Evolutionary conservation across 1,140 invertebrate species (phyloP).

Genomic region (Halictus rubicundus): DNA sequence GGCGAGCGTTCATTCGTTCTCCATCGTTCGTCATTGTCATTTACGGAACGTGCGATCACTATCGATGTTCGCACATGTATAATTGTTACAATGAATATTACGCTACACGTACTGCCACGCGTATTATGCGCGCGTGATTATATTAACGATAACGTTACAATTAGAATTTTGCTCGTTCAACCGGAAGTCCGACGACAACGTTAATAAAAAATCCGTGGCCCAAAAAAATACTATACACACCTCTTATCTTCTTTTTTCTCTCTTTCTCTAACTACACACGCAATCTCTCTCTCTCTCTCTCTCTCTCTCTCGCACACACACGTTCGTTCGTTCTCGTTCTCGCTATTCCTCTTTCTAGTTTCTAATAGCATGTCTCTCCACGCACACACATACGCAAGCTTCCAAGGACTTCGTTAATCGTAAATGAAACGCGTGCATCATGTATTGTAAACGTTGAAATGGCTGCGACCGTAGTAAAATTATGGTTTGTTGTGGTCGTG

Average conservation of each 20-base stretch:
- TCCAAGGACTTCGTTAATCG: conserved; percentile 22
- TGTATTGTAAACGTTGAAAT: conserved; percentile 19
- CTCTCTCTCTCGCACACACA: neutral
- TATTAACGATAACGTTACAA: neutral
- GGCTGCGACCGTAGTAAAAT: conserved; percentile 15
- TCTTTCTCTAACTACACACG: conserved; percentile 8
- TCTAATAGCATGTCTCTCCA: neutral
- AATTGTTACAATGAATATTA: neutral
- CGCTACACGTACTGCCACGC: neutral
- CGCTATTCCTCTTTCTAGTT: neutral
- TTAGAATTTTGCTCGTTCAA: conserved; percentile 2
- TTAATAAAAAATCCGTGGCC: conserved; percentile 34
- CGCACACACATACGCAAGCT: conserved; percentile 32
- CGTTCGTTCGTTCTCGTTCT: neutral
- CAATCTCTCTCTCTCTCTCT: neutral
- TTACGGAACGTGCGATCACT: no score
- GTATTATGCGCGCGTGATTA: no score
- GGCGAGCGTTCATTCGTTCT: neutral
- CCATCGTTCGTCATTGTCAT: no score
- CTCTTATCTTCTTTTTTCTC: neutral
- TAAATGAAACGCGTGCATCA: conserved; percentile 30
- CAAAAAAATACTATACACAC: conserved; percentile 45
- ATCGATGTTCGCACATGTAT: no score
- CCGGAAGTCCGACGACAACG: conserved; percentile 15
- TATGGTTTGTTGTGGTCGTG: neutral